Percentiles rank a stretch among this genome's conserved stretches.
These are phyloP conservation scores for Argyra leucocephala DNA, from an alignment of 2,888 invertebrate genomes.

Conservation along the genomic window DNA sequence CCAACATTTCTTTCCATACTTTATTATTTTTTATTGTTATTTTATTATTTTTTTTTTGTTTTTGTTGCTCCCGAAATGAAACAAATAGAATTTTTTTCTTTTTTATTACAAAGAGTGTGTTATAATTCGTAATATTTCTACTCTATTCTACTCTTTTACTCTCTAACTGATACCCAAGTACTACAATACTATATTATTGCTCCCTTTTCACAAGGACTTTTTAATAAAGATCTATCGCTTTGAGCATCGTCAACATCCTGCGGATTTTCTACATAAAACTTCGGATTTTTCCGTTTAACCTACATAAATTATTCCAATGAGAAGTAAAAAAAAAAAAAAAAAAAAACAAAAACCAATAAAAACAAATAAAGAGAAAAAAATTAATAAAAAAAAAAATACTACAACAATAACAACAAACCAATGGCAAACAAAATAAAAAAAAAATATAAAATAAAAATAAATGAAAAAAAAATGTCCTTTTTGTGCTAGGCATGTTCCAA, in stretches of 20 bases:
- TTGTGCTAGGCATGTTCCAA: conserved; percentile 6
- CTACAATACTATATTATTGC: no score
- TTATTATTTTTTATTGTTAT: no score
- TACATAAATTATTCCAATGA: conserved; percentile 3
- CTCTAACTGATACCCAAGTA: no score
- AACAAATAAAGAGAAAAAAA: background rate
- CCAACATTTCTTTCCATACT: no score
- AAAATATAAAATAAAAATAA: background rate
- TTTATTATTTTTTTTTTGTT: no score
- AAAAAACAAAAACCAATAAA: background rate
- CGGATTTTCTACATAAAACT: background rate
- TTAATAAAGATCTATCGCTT: background rate
- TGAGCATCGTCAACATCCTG: background rate
- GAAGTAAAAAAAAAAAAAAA: background rate
- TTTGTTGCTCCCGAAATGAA: no score
- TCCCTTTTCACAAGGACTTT: no score
- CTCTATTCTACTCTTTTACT: no score
- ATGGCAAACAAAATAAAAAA: background rate
- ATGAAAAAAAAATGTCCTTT: background rate
- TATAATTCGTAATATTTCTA: no score
- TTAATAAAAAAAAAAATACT: background rate
- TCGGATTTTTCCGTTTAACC: conserved; percentile 6
- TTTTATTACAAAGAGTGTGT: no score
- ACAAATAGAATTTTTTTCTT: no score
- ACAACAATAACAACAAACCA: no score